Evolutionary conservation across 2,888 invertebrate species (phyloP).

Genomic region (Eupsilia transversa): DNA sequence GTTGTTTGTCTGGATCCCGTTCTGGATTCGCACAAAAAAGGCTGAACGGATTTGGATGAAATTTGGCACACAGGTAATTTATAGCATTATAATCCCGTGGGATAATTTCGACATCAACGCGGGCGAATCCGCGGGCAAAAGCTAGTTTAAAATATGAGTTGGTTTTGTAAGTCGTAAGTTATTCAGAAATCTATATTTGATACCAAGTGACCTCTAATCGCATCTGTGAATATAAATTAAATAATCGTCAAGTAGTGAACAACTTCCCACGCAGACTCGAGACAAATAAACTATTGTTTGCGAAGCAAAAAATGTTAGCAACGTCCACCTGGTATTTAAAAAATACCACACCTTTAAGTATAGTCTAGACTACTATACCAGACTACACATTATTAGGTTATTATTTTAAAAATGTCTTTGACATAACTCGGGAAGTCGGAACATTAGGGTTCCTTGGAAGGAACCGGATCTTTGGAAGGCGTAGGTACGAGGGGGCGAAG

Average conservation of each 20-base stretch:
- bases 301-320: constrained; percentile 19
- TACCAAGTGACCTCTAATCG: constrained; percentile 16
- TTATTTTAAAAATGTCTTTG: not conserved
- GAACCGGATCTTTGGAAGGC: no score
- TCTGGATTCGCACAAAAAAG: no score
- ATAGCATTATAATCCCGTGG: no score
- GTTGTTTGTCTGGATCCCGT: no score
- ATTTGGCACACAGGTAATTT: no score
- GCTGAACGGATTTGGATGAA: no score
- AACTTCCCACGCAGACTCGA: constrained; percentile 31
- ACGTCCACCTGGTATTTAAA: not conserved
- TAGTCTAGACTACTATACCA: constrained; percentile 20
- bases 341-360: constrained; percentile 8
- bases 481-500: no score
- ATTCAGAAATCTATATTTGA: not conserved
- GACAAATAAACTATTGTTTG: constrained; percentile 27
- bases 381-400: not conserved
- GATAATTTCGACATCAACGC: no score
- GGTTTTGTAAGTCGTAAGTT: not conserved
- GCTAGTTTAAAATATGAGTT: not conserved
- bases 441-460: no score
- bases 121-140: no score
- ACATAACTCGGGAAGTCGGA: no score
- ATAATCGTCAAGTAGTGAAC: constrained; percentile 17
- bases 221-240: constrained; percentile 15